Evolutionary conservation across 2,113 vertebrate genomes (phyloP).

Genomic region (Bubo blakistoni): DNA sequence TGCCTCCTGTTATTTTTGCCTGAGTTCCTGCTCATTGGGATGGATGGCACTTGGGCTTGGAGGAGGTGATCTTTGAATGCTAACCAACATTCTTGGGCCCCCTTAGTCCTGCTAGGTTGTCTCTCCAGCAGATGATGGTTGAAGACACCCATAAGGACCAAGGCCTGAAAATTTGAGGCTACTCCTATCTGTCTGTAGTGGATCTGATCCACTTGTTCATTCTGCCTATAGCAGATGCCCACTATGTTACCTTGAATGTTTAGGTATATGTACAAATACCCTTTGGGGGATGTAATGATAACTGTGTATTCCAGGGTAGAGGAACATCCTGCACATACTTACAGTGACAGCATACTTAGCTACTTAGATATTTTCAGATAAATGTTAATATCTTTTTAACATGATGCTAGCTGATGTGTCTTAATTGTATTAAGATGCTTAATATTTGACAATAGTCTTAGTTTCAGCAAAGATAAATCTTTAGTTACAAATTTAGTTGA

Average conservation of each 20-base stretch:
- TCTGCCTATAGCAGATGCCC: neutral
- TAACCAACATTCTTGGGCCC: neutral
- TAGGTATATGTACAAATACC: neutral
- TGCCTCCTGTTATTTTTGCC: neutral
- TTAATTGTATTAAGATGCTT: neutral
- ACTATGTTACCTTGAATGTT: neutral
- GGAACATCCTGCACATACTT: neutral
- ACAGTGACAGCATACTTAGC: neutral
- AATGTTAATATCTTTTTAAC: neutral
- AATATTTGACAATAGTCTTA: neutral
- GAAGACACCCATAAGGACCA: neutral
- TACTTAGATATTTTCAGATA: neutral
- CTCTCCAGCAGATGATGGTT: neutral
- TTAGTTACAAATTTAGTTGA: neutral
- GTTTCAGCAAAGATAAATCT: neutral
- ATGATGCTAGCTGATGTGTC: rapidly evolving
- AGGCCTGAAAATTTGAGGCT: neutral
- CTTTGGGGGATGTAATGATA: neutral
- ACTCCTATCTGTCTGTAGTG: neutral
- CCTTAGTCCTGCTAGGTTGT: neutral
- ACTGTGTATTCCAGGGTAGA: neutral
- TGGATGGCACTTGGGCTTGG: neutral
- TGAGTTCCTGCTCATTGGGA: neutral
- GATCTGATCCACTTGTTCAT: neutral
- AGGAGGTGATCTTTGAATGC: neutral